Percentiles rank a stretch among this genome's conserved stretches.
Evolutionary conservation across 2,797 vertebrate species (phyloP).

Genomic region (Craterocephalus amniculus): DNA sequence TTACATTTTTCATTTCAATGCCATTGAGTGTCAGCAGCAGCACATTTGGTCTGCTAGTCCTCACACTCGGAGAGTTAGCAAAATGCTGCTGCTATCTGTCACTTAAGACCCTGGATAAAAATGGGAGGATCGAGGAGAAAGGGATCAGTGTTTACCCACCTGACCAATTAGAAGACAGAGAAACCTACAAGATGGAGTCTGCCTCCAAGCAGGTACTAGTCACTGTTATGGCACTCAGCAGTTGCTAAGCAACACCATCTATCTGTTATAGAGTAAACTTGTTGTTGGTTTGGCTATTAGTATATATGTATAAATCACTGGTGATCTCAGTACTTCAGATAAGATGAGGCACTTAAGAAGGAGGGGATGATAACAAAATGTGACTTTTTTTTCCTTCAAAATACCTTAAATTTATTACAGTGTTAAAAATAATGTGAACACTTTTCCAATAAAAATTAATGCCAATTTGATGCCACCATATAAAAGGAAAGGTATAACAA

Average conservation of each 20-base stretch:
- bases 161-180: slow-evolving; percentile 82
- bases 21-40: slow-evolving; percentile 65
- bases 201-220: slow-evolving; percentile 79
- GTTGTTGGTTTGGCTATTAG: slow-evolving; percentile 75
- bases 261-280: slow-evolving; percentile 82
- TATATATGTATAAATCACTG: slow-evolving; percentile 75
- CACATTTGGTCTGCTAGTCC: slow-evolving; percentile 61
- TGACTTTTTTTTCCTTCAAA: slow-evolving; percentile 32
- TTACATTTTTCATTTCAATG: slow-evolving; percentile 85
- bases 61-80: slow-evolving; percentile 68
- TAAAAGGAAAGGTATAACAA: slow-evolving; percentile 39
- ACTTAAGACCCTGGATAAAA: slow-evolving; percentile 74
- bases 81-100: slow-evolving; percentile 69
- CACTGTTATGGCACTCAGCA: slow-evolving; percentile 75
- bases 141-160: slow-evolving; percentile 80
- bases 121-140: slow-evolving; percentile 62
- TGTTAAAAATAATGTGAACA: slow-evolving; percentile 43
- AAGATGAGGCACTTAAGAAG: slow-evolving; percentile 32
- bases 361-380: slow-evolving; percentile 24
- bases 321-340: slow-evolving; percentile 66
- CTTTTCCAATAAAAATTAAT: slow-evolving; percentile 48
- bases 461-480: slow-evolving; percentile 20
- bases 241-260: slow-evolving; percentile 86
- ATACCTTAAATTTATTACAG: slow-evolving; percentile 49
- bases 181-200: slow-evolving; percentile 79